Evolutionary conservation across 2,113 vertebrate species (phyloP), one percentile per base, ranked within the genome.

Genomic region (Chitala chitala): DNA sequence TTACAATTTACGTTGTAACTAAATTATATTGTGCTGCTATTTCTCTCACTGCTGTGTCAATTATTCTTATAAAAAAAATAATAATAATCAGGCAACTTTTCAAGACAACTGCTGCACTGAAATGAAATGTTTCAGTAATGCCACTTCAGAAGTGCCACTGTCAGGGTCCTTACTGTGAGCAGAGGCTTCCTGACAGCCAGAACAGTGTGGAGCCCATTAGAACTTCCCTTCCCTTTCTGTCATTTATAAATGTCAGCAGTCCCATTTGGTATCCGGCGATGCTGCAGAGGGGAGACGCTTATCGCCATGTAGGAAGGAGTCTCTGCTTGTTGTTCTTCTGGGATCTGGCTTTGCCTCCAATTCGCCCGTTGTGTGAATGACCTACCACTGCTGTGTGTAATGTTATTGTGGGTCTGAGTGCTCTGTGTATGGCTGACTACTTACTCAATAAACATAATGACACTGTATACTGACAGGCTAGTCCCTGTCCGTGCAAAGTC

Each of bases 201-300:
- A 20, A n/a, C 12, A 51, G 40, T 4, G n/a, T n/a, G n/a, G n/a
- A n/a, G n/a, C n/a, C n/a, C n/a, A n/a, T n/a, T n/a, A n/a, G n/a
- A 29, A 46, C 77, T 77, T 31, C 42, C 4, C 33, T 66, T 73
- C 22, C 55, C 38, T 42, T 54, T 56, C 20, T 70, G 44, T 7
- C 68, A 71, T 56, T 26, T 63, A 72, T 65, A 42, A 50, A 36
- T 66, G 24, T 58, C 76, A 77, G 76, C 71, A 69, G 54, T 59
- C 42, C 15, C 42, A 68, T 31, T n/a, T n/a, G n/a, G n/a, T n/a
- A n/a, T n/a, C n/a, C n/a, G n/a, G n/a, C n/a, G n/a, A n/a, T n/a
- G n/a, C n/a, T n/a, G n/a, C n/a, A n/a, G n/a, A n/a, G n/a, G n/a
- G n/a, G n/a, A n/a, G n/a, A n/a, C n/a, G n/a, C n/a, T n/a, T n/a